phyloP scores from a whole-genome alignment of 2,888 invertebrate species.

The Teinopalpus imperialis region DNA sequence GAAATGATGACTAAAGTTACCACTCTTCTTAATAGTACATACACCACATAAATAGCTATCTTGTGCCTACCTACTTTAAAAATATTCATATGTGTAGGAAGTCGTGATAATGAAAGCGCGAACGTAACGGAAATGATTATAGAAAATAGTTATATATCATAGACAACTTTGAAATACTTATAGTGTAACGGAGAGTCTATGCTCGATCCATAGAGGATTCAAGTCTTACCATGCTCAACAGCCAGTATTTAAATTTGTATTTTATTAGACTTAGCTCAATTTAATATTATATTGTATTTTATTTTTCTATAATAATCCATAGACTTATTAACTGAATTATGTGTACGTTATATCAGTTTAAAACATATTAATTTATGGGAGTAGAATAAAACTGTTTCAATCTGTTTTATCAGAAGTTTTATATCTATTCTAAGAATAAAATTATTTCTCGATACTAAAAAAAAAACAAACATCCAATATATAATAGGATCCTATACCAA shows the following conservation, averaged over 20 bases:
- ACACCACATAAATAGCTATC: no score
- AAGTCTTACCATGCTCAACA: background rate
- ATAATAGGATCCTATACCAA: no score
- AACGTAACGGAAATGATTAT: constrained; percentile 52
- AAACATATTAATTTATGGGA: no score
- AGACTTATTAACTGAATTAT: background rate
- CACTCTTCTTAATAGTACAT: no score
- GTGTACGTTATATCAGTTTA: background rate
- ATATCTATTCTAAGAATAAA: no score
- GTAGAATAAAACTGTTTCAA: no score
- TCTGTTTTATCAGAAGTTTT: no score
- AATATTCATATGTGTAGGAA: constrained; percentile 33
- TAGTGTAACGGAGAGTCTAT: constrained; percentile 27
- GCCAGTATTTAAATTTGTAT: constrained; percentile 9
- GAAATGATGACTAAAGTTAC: no score
- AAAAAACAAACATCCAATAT: no score
- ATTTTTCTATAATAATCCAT: background rate
- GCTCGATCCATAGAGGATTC: constrained; percentile 19
- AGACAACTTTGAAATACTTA: constrained; percentile 47
- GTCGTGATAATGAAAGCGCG: constrained; percentile 56
- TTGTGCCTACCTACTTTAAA: no score
- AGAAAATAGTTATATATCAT: constrained; percentile 39
- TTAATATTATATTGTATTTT: background rate
- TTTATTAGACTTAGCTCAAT: background rate
- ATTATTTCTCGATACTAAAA: no score